Evolutionary conservation across 2,797 vertebrate species (phyloP).

Genomic region (Antennarius maculatus): DNA sequence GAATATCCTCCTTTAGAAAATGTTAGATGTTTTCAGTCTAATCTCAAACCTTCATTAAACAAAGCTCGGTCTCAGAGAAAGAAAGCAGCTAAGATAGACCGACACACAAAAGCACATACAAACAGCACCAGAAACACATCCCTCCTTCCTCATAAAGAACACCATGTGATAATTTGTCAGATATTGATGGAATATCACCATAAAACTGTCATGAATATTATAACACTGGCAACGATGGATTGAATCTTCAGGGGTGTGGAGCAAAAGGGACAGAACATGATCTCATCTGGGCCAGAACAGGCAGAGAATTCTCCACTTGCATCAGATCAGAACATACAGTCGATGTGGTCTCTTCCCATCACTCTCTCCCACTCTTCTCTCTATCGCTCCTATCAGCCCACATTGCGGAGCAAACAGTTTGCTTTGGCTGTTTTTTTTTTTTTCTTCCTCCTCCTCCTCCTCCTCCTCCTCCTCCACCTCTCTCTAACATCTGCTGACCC

Average conservation of each 20-base stretch:
- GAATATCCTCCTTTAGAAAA: background rate
- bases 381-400: slow-evolving; percentile 65
- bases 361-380: slow-evolving; percentile 59
- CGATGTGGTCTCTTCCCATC: slow-evolving; percentile 40
- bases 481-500: slow-evolving; percentile 82
- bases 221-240: slow-evolving; percentile 17
- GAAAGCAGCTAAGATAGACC: slow-evolving; percentile 5
- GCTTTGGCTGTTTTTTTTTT: slow-evolving; percentile 74
- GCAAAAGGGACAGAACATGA: slow-evolving; percentile 22
- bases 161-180: background rate
- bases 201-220: background rate
- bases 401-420: slow-evolving; percentile 77
- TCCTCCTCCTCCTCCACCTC: slow-evolving; percentile 26
- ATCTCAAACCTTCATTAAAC: background rate
- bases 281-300: slow-evolving; percentile 30
- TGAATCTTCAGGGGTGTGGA: slow-evolving; percentile 7
- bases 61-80: background rate
- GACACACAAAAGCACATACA: background rate
- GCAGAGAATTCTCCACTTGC: slow-evolving; percentile 2
- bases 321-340: slow-evolving; percentile 43
- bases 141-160: too few species aligned
- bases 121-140: background rate
- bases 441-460: slow-evolving; percentile 38
- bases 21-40: slow-evolving; percentile 3
- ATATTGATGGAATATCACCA: background rate